These are phyloP conservation scores for Helleia helle DNA, from an alignment of 2,888 invertebrate genomes.

Conservation along the genomic window DNA sequence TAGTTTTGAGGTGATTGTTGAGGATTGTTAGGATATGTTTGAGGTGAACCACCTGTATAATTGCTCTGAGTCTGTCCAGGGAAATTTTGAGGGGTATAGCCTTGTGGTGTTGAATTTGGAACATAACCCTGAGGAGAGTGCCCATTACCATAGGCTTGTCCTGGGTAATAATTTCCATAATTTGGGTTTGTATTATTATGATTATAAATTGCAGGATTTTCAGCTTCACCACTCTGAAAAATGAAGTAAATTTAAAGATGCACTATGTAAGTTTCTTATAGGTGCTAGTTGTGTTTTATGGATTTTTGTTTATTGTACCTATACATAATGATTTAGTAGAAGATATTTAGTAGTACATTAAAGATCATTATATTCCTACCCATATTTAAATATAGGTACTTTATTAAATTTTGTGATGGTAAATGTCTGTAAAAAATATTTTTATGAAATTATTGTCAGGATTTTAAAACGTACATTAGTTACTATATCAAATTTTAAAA, in stretches of 20 bases:
- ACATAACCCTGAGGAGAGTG: conserved; percentile 63
- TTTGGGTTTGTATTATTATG: conserved; percentile 54
- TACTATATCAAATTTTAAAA: too few species aligned
- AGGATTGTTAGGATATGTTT: conserved; percentile 54
- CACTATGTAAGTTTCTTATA: too few species aligned
- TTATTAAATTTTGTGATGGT: too few species aligned
- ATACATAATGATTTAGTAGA: too few species aligned
- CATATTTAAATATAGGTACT: too few species aligned
- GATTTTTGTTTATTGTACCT: too few species aligned
- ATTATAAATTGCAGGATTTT: conserved; percentile 59
- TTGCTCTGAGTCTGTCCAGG: conserved; percentile 41
- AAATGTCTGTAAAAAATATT: too few species aligned
- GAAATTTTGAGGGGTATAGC: conserved; percentile 56
- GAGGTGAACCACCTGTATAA: conserved; percentile 48
- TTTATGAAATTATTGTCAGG: too few species aligned
- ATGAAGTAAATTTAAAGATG: neutral
- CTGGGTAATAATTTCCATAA: conserved; percentile 64
- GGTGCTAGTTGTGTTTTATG: too few species aligned
- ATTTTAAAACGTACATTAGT: too few species aligned
- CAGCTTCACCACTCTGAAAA: conserved; percentile 62
- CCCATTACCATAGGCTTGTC: conserved; percentile 62
- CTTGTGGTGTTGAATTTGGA: conserved; percentile 49
- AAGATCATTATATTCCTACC: too few species aligned
- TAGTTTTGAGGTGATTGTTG: conserved; percentile 59
- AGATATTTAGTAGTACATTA: too few species aligned